A percentile compares a stretch with the other conserved stretches of the same genome.
These are phyloP conservation scores for Delichon dasypus DNA, from an alignment of 2,797 vertebrate species.

Conservation along the genomic window DNA sequence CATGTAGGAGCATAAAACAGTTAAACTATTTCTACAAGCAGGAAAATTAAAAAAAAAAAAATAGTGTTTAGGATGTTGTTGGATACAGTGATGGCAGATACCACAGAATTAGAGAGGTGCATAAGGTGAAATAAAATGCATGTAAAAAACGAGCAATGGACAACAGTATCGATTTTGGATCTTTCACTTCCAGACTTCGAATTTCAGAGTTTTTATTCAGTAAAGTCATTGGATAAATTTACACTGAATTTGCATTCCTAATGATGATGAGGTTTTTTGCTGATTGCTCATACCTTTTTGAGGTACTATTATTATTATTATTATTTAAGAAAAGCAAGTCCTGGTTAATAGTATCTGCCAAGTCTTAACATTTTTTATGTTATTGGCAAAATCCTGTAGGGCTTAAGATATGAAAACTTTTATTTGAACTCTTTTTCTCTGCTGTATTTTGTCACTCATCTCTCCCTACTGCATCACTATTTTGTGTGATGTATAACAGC, in stretches of 20 bases:
- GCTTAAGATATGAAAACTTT: conserved; percentile 14
- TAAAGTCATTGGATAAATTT: neutral
- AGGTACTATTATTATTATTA: neutral
- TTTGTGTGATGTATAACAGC: conserved; percentile 5
- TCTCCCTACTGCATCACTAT: neutral
- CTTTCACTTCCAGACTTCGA: neutral
- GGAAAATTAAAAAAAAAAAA: neutral
- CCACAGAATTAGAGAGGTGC: neutral
- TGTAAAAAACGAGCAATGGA: neutral
- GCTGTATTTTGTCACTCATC: conserved; percentile 25
- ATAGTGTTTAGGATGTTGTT: neutral
- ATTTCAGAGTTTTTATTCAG: neutral
- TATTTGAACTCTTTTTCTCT: conserved; percentile 13
- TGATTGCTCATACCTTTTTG: neutral
- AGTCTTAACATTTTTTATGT: neutral
- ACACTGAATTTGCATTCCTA: neutral
- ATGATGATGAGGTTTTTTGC: neutral
- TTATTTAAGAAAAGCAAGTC: neutral
- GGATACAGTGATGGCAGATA: neutral
- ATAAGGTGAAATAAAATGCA: neutral
- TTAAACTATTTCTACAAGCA: neutral
- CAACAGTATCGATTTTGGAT: neutral
- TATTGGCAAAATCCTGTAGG: neutral
- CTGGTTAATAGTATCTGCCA: neutral
- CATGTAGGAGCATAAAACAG: neutral